Conservation (phyloP, 1,140 invertebrate genomes). For the Arion vulgaris region DNA sequence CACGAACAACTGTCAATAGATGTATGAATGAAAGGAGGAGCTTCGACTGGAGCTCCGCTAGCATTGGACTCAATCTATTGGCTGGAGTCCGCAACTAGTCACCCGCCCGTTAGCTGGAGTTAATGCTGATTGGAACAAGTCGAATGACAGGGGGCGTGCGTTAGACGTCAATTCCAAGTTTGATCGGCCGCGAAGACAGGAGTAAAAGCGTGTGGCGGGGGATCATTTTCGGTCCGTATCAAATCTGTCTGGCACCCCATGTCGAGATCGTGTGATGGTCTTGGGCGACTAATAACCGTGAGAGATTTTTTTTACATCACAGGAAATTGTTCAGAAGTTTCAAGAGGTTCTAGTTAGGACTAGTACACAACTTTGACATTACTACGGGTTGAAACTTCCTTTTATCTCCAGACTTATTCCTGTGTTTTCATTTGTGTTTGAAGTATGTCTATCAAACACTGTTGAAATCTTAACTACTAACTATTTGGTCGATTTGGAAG, state of each 20-base stretch:
- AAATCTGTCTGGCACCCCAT: background rate
- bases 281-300: slow-evolving; percentile 13
- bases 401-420: background rate
- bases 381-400: background rate
- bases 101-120: background rate
- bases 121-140: background rate
- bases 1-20: background rate
- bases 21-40: background rate
- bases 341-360: background rate
- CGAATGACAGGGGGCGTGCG: background rate
- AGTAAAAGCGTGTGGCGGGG: background rate
- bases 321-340: background rate
- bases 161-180: background rate
- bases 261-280: background rate
- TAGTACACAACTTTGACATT: background rate
- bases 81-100: background rate
- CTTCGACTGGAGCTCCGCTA: background rate
- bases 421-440: background rate
- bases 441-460: background rate
- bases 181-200: background rate
- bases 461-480: background rate
- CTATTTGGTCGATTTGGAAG: background rate
- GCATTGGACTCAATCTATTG: background rate
- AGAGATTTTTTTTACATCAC: background rate
- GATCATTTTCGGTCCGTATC: background rate